Evolutionary conservation across 2,113 vertebrate genomes (phyloP).

Genomic region (Ictalurus furcatus): DNA sequence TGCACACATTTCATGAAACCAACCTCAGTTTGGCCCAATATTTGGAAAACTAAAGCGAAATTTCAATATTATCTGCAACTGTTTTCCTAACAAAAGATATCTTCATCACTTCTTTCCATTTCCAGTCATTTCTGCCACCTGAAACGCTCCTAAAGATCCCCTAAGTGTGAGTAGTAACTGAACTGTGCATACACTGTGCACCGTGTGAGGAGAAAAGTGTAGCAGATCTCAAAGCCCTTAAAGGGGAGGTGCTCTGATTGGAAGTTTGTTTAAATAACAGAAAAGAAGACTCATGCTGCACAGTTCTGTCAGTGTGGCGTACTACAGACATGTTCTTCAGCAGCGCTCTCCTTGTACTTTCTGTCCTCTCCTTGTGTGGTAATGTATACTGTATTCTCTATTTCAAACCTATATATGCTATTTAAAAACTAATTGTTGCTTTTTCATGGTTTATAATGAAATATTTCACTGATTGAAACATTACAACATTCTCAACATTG

Average conservation of each 20-base stretch:
- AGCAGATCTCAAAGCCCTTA: neutral
- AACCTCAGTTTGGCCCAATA: neutral
- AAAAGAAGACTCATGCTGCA: neutral
- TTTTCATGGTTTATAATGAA: neutral
- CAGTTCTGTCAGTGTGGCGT: neutral
- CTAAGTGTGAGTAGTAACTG: neutral
- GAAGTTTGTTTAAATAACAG: neutral
- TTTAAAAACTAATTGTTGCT: neutral
- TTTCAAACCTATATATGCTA: neutral
- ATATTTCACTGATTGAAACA: neutral
- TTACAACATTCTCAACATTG: neutral
- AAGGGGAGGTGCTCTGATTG: neutral
- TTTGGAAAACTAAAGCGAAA: neutral
- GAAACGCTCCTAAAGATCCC: neutral
- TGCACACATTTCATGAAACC: neutral
- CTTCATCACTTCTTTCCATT: neutral
- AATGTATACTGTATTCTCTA: conserved; percentile 12
- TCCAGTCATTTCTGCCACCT: neutral
- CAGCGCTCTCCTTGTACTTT: conserved; percentile 17
- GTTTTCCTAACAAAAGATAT: neutral
- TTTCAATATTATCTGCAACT: neutral
- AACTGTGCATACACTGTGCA: neutral
- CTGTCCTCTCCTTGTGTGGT: neutral
- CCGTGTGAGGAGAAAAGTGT: neutral
- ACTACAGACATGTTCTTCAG: conserved; percentile 24